Conservation (phyloP, 2,113 vertebrate genomes). For the Macquaria australasica region DNA sequence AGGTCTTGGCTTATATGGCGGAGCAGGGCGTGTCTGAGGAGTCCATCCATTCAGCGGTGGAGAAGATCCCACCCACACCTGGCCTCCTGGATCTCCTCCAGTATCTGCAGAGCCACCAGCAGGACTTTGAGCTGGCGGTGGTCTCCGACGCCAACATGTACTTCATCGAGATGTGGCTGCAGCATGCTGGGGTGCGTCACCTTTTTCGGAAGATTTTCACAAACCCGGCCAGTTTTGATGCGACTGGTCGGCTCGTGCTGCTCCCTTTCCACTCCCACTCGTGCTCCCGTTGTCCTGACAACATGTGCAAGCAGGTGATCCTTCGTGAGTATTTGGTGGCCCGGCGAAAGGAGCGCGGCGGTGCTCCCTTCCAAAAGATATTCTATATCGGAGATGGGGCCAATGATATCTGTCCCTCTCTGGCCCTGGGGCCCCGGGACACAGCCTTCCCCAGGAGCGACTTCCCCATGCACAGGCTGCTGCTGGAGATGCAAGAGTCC, state of each 20-base stretch:
- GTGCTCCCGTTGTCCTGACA: slow-evolving; percentile 90
- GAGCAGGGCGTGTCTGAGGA: slow-evolving; percentile 88
- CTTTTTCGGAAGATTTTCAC: slow-evolving; percentile 92
- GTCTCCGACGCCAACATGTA: slow-evolving; percentile 95
- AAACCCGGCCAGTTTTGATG: slow-evolving; percentile 89
- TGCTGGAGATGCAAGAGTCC: slow-evolving; percentile 83
- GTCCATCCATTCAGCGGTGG: slow-evolving; percentile 83
- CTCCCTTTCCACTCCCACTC: slow-evolving; percentile 91
- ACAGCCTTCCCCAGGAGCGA: slow-evolving; percentile 90
- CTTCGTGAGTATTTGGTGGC: slow-evolving; percentile 87
- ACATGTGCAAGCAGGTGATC: slow-evolving; percentile 96
- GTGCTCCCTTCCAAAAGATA: slow-evolving; percentile 86
- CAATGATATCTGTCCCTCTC: slow-evolving; percentile 93
- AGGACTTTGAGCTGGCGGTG: slow-evolving; percentile 90
- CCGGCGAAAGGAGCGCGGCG: slow-evolving; percentile 83
- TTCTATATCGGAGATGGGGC: slow-evolving; percentile 94
- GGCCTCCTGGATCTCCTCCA: slow-evolving; percentile 89
- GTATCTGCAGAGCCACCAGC: slow-evolving; percentile 85
- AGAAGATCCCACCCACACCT: slow-evolving; percentile 87
- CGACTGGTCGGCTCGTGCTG: slow-evolving; percentile 84
- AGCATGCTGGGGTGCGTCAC: slow-evolving; percentile 77
- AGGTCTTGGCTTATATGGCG: slow-evolving; percentile 87
- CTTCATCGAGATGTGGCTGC: slow-evolving; percentile 89
- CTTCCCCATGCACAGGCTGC: slow-evolving; percentile 91
- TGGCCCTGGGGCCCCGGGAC: slow-evolving; percentile 85